Evolutionary conservation across 2,888 invertebrate genomes (phyloP).

Genomic region (Girardia tigrina): DNA sequence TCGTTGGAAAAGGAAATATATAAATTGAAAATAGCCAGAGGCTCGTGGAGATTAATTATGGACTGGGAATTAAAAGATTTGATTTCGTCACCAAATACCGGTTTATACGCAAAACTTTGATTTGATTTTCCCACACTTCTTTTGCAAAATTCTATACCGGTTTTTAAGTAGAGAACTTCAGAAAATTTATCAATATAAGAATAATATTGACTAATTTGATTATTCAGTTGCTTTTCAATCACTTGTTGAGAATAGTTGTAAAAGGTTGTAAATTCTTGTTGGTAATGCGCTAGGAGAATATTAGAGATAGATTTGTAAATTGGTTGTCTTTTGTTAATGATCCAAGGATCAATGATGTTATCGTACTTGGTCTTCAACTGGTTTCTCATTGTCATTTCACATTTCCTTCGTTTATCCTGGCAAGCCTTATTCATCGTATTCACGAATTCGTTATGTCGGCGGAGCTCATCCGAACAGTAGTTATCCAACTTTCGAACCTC

Average conservation of each 20-base stretch:
- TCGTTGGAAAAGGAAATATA: slow-evolving; percentile 7
- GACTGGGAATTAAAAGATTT: neutral
- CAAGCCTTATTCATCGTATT: slow-evolving; percentile 2
- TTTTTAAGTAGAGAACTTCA: neutral
- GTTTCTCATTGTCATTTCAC: neutral
- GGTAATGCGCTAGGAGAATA: neutral
- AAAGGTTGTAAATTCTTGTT: neutral
- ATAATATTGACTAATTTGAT: neutral
- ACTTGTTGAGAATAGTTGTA: neutral
- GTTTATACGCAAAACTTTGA: neutral
- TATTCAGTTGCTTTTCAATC: neutral
- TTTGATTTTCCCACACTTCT: neutral
- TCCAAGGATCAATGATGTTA: neutral
- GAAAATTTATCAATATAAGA: neutral
- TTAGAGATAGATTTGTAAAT: neutral
- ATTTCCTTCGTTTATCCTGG: neutral
- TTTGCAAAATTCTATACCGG: neutral
- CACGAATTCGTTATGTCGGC: neutral
- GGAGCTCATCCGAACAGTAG: neutral
- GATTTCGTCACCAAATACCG: neutral
- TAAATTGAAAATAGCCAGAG: neutral
- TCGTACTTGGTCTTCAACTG: neutral
- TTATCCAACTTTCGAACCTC: neutral
- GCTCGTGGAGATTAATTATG: neutral
- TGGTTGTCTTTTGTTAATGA: neutral